A percentile compares a stretch with the other conserved stretches of the same genome.
Evolutionary conservation across 2,797 vertebrate species (phyloP).

Genomic region (Fratercula arctica): DNA sequence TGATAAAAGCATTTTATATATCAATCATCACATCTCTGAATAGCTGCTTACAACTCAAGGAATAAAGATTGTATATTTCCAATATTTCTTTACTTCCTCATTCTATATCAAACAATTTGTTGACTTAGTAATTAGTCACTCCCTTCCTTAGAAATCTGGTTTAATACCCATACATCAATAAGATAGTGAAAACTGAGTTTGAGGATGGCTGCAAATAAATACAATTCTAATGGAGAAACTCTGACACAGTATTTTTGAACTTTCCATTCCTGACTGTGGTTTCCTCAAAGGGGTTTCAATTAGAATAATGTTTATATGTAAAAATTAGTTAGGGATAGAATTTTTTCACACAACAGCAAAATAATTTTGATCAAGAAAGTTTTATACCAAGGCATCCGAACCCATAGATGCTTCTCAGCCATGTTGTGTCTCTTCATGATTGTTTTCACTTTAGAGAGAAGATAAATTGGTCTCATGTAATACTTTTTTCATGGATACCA

Average conservation of each 20-base stretch:
- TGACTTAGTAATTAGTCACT: not conserved
- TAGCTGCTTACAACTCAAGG: not conserved
- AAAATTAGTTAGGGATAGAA: not conserved
- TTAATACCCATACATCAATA: not conserved
- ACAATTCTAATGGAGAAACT: not conserved
- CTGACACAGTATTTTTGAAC: not conserved
- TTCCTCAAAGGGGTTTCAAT: not conserved
- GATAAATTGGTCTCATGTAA: not conserved
- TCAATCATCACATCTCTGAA: not conserved
- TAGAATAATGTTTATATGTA: not conserved
- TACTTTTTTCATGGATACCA: not conserved
- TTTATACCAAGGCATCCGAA: not conserved
- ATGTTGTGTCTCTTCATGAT: not conserved
- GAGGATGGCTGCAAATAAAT: not conserved
- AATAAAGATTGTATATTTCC: not conserved
- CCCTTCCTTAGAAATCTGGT: not conserved
- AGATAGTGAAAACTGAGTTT: not conserved
- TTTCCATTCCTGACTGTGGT: not conserved
- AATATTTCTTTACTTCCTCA: not conserved
- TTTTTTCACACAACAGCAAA: not conserved
- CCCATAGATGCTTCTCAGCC: not conserved
- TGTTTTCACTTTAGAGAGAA: not conserved
- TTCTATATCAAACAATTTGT: not conserved
- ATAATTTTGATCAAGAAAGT: not conserved
- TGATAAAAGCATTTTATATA: not conserved